Percentiles rank a stretch among this genome's conserved stretches.
phyloP scores from a whole-genome alignment of 2,113 vertebrate genomes.

The Dolichallabes microphthalmus region DNA sequence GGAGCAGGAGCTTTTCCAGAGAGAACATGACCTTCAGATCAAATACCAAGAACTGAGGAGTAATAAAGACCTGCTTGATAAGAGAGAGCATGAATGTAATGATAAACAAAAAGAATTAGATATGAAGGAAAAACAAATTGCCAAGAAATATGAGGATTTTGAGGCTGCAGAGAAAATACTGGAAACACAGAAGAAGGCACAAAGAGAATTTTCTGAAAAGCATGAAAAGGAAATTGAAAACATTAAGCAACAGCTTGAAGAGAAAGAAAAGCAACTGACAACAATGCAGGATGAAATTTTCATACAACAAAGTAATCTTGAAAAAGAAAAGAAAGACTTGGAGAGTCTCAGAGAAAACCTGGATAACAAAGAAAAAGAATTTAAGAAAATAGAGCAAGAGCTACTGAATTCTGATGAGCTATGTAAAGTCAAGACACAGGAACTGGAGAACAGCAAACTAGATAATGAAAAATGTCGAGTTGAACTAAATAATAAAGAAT shows the following conservation, averaged over 20 bases:
- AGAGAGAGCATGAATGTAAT: constrained; percentile 4
- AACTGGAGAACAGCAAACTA: constrained; percentile 33
- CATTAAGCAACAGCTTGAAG: constrained; percentile 34
- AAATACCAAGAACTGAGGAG: constrained; percentile 28
- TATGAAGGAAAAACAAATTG: constrained; percentile 6
- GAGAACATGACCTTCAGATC: constrained; percentile 19
- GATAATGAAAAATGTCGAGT: constrained; percentile 24
- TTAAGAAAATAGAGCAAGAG: constrained; percentile 34
- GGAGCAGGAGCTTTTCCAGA: constrained; percentile 32
- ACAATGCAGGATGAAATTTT: constrained; percentile 39
- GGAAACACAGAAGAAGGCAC: constrained; percentile 30
- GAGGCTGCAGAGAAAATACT: constrained; percentile 7
- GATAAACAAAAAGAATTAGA: constrained; percentile 31
- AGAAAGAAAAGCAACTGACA: constrained; percentile 50
- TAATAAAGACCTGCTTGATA: neutral
- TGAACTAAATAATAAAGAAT: constrained; percentile 31
- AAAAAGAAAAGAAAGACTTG: constrained; percentile 40
- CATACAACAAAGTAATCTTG: constrained; percentile 35
- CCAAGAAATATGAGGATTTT: constrained; percentile 30
- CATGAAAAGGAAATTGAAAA: constrained; percentile 46
- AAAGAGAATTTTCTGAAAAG: constrained; percentile 40
- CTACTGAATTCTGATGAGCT: constrained; percentile 7
- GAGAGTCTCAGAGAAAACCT: constrained; percentile 21
- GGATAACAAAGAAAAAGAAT: constrained; percentile 25
- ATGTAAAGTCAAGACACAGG: constrained; percentile 25